These are phyloP conservation scores for Pristionchus fissidentatus DNA, from an alignment of 2,888 invertebrate species.

Conservation along the genomic window DNA sequence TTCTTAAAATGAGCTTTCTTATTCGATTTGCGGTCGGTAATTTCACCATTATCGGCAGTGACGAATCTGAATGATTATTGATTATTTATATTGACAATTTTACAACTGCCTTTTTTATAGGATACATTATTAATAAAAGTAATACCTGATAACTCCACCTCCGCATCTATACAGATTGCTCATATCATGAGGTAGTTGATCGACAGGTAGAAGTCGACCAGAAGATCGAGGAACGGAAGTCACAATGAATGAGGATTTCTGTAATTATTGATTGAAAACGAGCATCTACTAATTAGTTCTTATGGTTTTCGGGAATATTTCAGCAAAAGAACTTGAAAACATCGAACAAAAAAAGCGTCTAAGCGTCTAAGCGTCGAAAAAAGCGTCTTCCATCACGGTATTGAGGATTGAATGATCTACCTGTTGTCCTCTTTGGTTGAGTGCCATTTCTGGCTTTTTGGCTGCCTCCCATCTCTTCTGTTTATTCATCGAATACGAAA, in stretches of 20 bases:
- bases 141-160: neutral
- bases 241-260: neutral
- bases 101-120: too few species aligned
- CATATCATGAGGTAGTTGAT: neutral
- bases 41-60: neutral
- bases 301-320: neutral
- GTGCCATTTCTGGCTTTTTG: neutral
- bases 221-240: neutral
- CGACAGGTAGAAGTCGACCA: neutral
- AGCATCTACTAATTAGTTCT: neutral
- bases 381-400: neutral
- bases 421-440: neutral
- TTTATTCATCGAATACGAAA: neutral
- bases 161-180: neutral
- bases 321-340: neutral
- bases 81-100: neutral
- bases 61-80: neutral
- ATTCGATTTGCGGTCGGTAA: neutral
- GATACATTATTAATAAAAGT: too few species aligned
- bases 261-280: neutral
- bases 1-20: neutral
- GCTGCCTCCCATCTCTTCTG: conserved; percentile 27
- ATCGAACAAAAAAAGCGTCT: neutral
- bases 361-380: neutral
- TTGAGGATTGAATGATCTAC: neutral